A percentile compares a stretch with the other conserved stretches of the same genome.
Conservation (phyloP, 2,113 vertebrate genomes). For the Embiotoca jacksoni region DNA sequence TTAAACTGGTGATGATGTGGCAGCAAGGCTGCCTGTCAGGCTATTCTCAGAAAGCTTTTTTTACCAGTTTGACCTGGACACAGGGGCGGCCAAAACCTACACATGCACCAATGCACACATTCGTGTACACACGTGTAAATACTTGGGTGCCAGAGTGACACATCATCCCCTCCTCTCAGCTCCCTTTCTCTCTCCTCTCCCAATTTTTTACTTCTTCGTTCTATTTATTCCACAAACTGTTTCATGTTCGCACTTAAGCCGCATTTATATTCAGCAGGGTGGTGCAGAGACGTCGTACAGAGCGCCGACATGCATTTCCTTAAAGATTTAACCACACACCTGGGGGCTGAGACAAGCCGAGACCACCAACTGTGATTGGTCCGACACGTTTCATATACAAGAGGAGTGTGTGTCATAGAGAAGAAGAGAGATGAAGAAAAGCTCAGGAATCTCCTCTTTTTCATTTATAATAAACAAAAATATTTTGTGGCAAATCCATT, state of each 20-base stretch:
- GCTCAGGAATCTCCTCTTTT: background rate
- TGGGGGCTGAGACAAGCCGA: conserved; percentile 19
- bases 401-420: background rate
- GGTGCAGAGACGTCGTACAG: conserved; percentile 8
- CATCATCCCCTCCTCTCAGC: conserved; percentile 20
- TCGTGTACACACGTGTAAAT: conserved; percentile 47
- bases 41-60: conserved; percentile 77
- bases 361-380: conserved; percentile 5
- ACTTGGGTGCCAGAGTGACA: conserved; percentile 50
- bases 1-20: conserved; percentile 27
- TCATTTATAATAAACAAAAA: background rate
- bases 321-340: conserved; percentile 12
- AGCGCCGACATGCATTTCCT: conserved; percentile 4
- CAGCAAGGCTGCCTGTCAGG: conserved; percentile 27
- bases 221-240: conserved; percentile 48
- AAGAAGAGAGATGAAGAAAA: background rate
- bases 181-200: conserved; percentile 4
- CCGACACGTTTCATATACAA: background rate
- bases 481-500: background rate
- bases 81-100: conserved; percentile 41
- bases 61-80: conserved; percentile 62
- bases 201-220: conserved; percentile 9
- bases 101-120: conserved; percentile 34
- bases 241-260: conserved; percentile 37
- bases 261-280: conserved; percentile 29